Percentiles rank a stretch among this genome's conserved stretches.
Evolutionary conservation across 1,140 invertebrate genomes (phyloP).

Genomic region (Rhizoglyphus robini): DNA sequence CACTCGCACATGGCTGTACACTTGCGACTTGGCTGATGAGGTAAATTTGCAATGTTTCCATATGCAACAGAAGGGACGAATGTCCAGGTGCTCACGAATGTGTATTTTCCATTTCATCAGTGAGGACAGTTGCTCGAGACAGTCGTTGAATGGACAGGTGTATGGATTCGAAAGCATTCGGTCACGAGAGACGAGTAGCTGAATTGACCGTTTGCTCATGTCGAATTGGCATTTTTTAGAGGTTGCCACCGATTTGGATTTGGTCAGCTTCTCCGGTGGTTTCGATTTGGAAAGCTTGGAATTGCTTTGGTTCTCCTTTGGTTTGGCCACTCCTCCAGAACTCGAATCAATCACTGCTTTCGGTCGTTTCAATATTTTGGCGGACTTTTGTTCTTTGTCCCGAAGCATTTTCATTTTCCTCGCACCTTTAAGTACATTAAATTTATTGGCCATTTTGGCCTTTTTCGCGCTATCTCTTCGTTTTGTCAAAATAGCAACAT

Average conservation of each 20-base stretch:
- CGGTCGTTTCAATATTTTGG: too few relatives aligned
- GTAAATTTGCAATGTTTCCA: background rate
- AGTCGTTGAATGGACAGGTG: background rate
- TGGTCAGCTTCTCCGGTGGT: background rate
- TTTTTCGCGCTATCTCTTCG: background rate
- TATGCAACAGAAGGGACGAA: background rate
- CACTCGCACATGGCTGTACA: background rate
- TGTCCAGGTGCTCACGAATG: background rate
- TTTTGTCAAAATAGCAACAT: too few relatives aligned
- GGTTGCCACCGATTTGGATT: background rate
- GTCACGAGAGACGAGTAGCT: too few relatives aligned
- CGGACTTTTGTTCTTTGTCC: background rate
- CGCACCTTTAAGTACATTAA: background rate
- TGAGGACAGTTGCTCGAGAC: background rate
- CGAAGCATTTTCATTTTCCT: background rate
- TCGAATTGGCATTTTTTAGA: background rate
- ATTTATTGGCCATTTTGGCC: background rate
- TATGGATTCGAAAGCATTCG: too few relatives aligned
- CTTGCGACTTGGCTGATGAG: background rate
- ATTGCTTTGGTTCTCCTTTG: background rate
- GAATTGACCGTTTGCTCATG: background rate
- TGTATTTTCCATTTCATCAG: background rate
- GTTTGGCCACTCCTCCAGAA: too few relatives aligned
- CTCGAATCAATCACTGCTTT: too few relatives aligned
- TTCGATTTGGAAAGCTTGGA: background rate